phyloP scores from a whole-genome alignment of 1,140 invertebrate species.

The Scaptodrosophila lebanonensis region DNA sequence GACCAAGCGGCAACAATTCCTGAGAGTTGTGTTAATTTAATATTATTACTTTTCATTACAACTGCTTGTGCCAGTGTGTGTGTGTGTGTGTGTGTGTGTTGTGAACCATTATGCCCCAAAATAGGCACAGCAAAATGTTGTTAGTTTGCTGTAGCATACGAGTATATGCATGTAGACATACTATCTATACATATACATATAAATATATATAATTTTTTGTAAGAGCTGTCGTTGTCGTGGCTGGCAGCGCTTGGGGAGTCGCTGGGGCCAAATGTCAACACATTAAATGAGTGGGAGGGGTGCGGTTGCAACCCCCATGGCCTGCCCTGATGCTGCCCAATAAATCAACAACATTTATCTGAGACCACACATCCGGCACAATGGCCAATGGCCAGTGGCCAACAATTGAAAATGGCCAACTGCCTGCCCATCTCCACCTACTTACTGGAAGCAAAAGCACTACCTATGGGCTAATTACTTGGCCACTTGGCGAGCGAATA shows the following conservation, averaged over 20 bases:
- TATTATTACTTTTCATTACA: constrained; percentile 75
- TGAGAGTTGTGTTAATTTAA: constrained; percentile 72
- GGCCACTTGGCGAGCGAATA: neutral
- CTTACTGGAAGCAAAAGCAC: constrained; percentile 7
- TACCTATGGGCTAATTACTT: neutral
- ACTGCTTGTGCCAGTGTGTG: constrained; percentile 9
- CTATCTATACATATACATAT: too few relatives aligned
- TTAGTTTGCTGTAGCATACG: constrained; percentile 12
- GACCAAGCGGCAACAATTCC: constrained; percentile 53
- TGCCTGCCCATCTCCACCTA: constrained; percentile 7
- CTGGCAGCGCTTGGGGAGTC: constrained; percentile 4
- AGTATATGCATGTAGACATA: too few relatives aligned
- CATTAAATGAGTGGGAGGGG: too few relatives aligned
- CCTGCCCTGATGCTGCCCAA: neutral
- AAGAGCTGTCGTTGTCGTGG: constrained; percentile 31
- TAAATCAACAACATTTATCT: constrained; percentile 57
- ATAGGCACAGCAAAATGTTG: constrained; percentile 29
- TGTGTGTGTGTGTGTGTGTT: constrained; percentile 9
- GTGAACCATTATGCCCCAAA: too few relatives aligned
- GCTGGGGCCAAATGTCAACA: constrained; percentile 52
- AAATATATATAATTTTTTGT: too few relatives aligned
- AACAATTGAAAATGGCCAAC: constrained; percentile 46
- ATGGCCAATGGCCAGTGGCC: constrained; percentile 25
- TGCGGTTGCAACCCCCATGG: too few relatives aligned
- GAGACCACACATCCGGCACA: neutral